Percentiles rank a stretch among this genome's conserved stretches.
Evolutionary conservation across 2,797 vertebrate species (phyloP).

Genomic region (Australoheros facetus): DNA sequence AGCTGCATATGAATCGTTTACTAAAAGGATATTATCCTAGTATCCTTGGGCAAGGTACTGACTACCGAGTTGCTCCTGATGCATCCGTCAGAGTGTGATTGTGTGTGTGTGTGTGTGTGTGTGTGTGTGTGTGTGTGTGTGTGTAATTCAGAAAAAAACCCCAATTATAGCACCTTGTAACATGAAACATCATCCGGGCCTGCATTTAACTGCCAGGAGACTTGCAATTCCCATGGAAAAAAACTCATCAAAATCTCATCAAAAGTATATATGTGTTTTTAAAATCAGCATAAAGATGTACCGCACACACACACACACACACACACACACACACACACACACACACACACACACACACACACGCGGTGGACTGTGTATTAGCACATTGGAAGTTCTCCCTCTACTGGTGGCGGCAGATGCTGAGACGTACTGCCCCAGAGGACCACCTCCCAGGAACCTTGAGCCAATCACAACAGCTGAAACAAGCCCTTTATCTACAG

Average conservation of each 20-base stretch:
- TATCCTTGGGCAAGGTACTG: no score
- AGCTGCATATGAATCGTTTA: no score
- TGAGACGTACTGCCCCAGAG: constrained; percentile 68
- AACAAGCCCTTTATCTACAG: constrained; percentile 84
- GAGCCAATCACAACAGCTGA: constrained; percentile 75
- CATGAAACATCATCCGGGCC: not conserved
- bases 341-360: constrained; percentile 9
- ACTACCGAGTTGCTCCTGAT: no score
- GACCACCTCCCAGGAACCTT: constrained; percentile 72
- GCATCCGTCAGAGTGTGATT: no score
- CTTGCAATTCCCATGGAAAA: not conserved
- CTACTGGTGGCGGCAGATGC: constrained; percentile 61
- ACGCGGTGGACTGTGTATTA: not conserved
- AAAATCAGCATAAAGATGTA: not conserved
- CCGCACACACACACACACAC: constrained; percentile 7
- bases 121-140: not conserved
- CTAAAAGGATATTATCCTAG: no score
- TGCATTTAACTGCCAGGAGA: not conserved
- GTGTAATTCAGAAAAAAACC: not conserved
- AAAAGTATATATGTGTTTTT: not conserved
- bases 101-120: no score
- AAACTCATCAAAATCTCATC: not conserved
- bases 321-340: constrained; percentile 4
- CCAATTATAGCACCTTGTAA: not conserved
- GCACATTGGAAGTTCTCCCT: constrained; percentile 68